phyloP scores from a whole-genome alignment of 92 coral and sea anemone species.

The Porites evermanni region DNA sequence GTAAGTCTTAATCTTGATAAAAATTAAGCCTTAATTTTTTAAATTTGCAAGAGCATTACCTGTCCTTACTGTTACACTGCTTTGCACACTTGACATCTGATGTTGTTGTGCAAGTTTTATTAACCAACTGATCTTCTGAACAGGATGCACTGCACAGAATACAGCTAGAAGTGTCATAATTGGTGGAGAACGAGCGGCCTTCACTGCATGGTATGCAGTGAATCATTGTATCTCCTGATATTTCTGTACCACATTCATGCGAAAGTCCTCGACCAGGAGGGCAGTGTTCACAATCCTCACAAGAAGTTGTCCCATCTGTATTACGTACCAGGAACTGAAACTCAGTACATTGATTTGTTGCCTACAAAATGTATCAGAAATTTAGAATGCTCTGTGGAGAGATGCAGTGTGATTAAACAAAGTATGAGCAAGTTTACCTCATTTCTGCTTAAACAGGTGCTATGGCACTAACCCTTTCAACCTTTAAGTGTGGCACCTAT shows the following conservation, averaged over 20 bases:
- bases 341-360: not conserved
- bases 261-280: slow-evolving; percentile 28
- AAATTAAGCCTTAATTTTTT: too few species aligned
- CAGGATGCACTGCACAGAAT: slow-evolving; percentile 25
- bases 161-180: slow-evolving; percentile 2
- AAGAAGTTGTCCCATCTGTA: not conserved
- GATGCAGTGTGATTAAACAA: too few species aligned
- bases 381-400: not conserved
- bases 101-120: not conserved
- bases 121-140: slow-evolving; percentile 29
- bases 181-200: not conserved
- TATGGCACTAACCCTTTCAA: too few species aligned
- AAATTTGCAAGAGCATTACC: not conserved
- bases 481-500: too few species aligned
- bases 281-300: slow-evolving; percentile 22
- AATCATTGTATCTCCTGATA: not conserved
- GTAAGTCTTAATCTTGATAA: too few species aligned
- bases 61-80: not conserved
- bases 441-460: too few species aligned
- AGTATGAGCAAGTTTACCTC: too few species aligned
- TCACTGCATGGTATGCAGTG: not conserved
- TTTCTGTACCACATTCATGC: slow-evolving; percentile 5
- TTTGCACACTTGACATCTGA: not conserved
- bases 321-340: slow-evolving; percentile 1
- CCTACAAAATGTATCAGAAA: not conserved